phyloP scores from a whole-genome alignment of 2,888 invertebrate genomes.

The Coronaproctus castanopsis region DNA sequence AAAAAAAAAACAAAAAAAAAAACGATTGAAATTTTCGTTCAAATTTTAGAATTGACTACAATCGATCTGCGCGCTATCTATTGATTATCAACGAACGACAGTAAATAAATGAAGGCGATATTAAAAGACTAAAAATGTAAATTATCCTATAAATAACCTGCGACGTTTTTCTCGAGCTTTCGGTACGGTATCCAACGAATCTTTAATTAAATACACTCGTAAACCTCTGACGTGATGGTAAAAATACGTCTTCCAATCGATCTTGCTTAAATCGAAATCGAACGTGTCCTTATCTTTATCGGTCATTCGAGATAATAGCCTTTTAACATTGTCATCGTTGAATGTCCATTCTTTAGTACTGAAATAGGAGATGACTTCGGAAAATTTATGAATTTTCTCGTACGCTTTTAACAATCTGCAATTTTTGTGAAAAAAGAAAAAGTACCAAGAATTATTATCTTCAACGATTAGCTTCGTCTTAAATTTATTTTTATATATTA shows the following conservation, averaged over 20 bases:
- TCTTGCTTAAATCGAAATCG: conserved; percentile 45
- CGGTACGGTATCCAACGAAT: conserved; percentile 51
- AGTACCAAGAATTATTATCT: no score
- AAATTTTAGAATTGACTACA: no score
- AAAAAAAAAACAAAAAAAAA: no score
- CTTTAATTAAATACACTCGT: conserved; percentile 57
- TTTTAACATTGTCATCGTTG: conserved; percentile 36
- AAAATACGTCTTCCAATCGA: conserved; percentile 59
- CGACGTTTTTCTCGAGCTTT: conserved; percentile 40
- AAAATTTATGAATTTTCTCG: conserved; percentile 49
- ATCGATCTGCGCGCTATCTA: no score
- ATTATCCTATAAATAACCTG: no score
- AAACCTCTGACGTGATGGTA: conserved; percentile 49
- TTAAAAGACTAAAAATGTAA: no score
- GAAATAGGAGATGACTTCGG: conserved; percentile 57
- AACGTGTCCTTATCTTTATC: conserved; percentile 40
- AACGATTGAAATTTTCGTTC: no score
- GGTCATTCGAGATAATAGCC: conserved; percentile 33
- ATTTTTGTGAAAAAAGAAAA: no score
- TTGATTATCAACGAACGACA: no score
- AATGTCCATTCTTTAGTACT: conserved; percentile 58
- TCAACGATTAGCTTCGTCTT: no score
- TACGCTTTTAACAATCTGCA: conserved; percentile 55
- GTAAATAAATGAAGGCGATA: no score
- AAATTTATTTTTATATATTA: no score